Percentiles rank a stretch among this genome's conserved stretches.
Conservation (phyloP, 1,140 invertebrate genomes). For the Alviniconcha marisindica region DNA sequence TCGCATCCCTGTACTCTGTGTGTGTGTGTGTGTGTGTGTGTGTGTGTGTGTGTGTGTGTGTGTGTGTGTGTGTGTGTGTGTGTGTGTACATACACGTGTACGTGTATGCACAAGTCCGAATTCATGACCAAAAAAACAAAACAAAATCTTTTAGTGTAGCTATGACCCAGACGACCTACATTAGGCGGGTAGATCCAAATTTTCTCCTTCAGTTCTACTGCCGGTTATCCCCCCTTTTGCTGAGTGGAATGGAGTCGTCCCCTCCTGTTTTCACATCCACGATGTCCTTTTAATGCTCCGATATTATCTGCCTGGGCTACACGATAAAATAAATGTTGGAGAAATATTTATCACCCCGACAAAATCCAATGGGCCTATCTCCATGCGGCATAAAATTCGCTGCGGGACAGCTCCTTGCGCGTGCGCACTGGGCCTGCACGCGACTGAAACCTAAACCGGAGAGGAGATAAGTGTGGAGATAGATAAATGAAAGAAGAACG, state of each 20-base stretch:
- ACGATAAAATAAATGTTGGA: constrained; percentile 38
- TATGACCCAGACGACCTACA: too few relatives aligned
- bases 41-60: not conserved
- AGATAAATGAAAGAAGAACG: constrained; percentile 25
- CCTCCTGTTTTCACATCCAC: not conserved
- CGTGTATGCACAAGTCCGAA: too few relatives aligned
- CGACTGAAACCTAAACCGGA: constrained; percentile 21
- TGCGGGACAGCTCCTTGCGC: constrained; percentile 35
- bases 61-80: too few relatives aligned
- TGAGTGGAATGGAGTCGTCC: not conserved
- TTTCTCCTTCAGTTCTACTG: too few relatives aligned
- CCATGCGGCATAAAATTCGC: constrained; percentile 34
- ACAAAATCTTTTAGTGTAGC: too few relatives aligned
- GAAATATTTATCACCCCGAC: constrained; percentile 36
- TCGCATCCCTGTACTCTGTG: too few relatives aligned
- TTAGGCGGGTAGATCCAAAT: too few relatives aligned
- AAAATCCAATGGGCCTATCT: constrained; percentile 40
- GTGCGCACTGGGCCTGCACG: constrained; percentile 30
- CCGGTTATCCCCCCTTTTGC: not conserved
- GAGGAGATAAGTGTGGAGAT: constrained; percentile 11
- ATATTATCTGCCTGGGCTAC: constrained; percentile 34
- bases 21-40: constrained; percentile 5
- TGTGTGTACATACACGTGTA: too few relatives aligned
- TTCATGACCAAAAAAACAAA: too few relatives aligned
- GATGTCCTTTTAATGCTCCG: constrained; percentile 29